Evolutionary conservation across 1,140 invertebrate species (phyloP).

Genomic region (Acyrthosiphon pisum): DNA sequence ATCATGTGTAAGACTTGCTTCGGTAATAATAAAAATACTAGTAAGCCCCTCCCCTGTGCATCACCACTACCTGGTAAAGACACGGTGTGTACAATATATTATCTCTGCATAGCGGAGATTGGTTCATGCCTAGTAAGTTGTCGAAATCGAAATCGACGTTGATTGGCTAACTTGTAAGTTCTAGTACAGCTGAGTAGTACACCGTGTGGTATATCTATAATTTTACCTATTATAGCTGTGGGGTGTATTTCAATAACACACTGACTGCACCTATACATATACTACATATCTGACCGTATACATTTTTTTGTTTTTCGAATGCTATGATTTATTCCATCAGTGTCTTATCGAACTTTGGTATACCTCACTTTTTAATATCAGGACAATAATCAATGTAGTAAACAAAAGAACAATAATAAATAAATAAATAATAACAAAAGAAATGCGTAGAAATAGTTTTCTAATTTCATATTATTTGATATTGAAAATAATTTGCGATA

Average conservation of each 20-base stretch:
- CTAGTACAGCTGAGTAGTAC: not conserved
- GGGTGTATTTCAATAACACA: not conserved
- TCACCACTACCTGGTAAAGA: not conserved
- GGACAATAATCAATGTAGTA: no score
- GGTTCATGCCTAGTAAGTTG: not conserved
- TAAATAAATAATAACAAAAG: no score
- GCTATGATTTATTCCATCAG: not conserved
- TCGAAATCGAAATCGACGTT: not conserved
- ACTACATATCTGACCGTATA: not conserved
- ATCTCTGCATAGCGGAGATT: not conserved
- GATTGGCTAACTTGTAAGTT: not conserved
- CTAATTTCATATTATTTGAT: not conserved
- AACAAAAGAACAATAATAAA: no score
- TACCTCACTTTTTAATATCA: not conserved
- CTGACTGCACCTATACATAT: not conserved
- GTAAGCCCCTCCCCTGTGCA: not conserved
- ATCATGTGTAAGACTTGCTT: not conserved
- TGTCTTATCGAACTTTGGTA: not conserved
- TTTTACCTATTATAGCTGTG: not conserved
- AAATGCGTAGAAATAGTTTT: not conserved
- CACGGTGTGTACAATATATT: not conserved
- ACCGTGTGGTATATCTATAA: no score
- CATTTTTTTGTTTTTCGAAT: not conserved
- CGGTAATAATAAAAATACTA: not conserved
- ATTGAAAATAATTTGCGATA: not conserved